These are phyloP conservation scores for Eledona agricola DNA, from an alignment of 2,888 invertebrate genomes.

Conservation along the genomic window DNA sequence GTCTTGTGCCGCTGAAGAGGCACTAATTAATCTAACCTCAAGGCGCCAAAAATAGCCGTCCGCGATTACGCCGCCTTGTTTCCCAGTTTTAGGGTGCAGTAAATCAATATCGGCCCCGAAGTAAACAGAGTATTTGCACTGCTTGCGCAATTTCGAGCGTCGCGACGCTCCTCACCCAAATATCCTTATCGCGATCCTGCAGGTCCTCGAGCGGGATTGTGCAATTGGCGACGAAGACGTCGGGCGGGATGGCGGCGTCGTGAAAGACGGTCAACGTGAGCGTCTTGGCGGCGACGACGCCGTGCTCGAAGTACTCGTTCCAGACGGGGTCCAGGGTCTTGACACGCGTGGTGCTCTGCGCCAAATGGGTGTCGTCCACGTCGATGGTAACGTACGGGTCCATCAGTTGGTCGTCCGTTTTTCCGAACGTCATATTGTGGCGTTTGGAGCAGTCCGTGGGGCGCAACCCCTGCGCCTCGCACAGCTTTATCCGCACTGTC, in stretches of 20 bases:
- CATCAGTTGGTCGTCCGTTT: conserved; percentile 84
- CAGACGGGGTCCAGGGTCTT: conserved; percentile 96
- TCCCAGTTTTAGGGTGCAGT: conserved; percentile 35
- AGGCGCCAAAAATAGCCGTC: conserved; percentile 32
- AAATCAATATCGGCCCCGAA: conserved; percentile 35
- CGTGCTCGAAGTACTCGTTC: conserved; percentile 94
- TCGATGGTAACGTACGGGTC: conserved; percentile 97
- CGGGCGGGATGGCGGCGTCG: conserved; percentile 97
- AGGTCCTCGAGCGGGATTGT: conserved; percentile 95
- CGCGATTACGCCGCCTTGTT: conserved; percentile 21
- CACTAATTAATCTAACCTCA: conserved; percentile 23
- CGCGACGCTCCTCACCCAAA: conserved; percentile 80
- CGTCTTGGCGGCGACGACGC: conserved; percentile 88
- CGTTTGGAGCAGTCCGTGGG: conserved; percentile 95
- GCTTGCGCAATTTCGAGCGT: conserved; percentile 26
- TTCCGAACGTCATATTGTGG: conserved; percentile 85
- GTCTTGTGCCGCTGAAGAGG: conserved; percentile 1
- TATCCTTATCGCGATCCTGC: conserved; percentile 81
- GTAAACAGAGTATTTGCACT: conserved; percentile 31
- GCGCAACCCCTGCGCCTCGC: conserved; percentile 95
- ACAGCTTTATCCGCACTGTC: conserved; percentile 94
- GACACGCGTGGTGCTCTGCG: conserved; percentile 89
- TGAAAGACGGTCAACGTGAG: conserved; percentile 98
- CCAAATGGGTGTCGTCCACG: conserved; percentile 93
- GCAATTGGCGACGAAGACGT: conserved; percentile 99